These are phyloP conservation scores for Apotomis capreana DNA, from an alignment of 2,888 invertebrate species.

Conservation along the genomic window DNA sequence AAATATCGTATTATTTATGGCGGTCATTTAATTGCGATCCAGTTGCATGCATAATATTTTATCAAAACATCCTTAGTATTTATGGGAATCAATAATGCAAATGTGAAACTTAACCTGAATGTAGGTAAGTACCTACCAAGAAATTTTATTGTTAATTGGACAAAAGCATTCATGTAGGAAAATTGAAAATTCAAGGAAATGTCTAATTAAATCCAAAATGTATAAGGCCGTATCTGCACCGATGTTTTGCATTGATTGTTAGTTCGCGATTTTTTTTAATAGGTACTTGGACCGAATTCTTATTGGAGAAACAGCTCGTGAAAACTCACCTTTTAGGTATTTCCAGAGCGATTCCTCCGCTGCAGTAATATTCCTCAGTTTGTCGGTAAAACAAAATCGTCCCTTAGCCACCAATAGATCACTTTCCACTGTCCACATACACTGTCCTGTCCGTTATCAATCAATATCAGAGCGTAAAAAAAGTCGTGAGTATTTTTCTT, in stretches of 20 bases:
- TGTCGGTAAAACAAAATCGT: slow-evolving; percentile 68
- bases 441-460: slow-evolving; percentile 51
- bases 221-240: not conserved
- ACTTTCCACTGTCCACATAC: slow-evolving; percentile 69
- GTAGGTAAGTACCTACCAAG: not conserved
- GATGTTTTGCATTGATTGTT: not conserved
- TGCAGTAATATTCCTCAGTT: slow-evolving; percentile 77
- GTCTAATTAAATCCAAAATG: not conserved
- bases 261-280: not conserved
- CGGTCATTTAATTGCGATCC: slow-evolving; percentile 17
- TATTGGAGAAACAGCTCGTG: slow-evolving; percentile 44
- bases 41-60: slow-evolving; percentile 19
- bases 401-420: slow-evolving; percentile 63
- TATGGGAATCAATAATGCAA: slow-evolving; percentile 22
- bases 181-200: too few species aligned
- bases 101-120: slow-evolving; percentile 4
- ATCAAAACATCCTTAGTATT: slow-evolving; percentile 18
- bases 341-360: slow-evolving; percentile 75
- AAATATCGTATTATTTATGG: slow-evolving; percentile 25
- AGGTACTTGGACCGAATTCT: slow-evolving; percentile 68
- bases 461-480: slow-evolving; percentile 51
- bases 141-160: not conserved
- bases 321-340: slow-evolving; percentile 75
- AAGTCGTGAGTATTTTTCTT: slow-evolving; percentile 22
- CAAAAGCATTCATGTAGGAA: not conserved